phyloP scores from a whole-genome alignment of 2,888 invertebrate genomes.

The Cenopis cana region DNA sequence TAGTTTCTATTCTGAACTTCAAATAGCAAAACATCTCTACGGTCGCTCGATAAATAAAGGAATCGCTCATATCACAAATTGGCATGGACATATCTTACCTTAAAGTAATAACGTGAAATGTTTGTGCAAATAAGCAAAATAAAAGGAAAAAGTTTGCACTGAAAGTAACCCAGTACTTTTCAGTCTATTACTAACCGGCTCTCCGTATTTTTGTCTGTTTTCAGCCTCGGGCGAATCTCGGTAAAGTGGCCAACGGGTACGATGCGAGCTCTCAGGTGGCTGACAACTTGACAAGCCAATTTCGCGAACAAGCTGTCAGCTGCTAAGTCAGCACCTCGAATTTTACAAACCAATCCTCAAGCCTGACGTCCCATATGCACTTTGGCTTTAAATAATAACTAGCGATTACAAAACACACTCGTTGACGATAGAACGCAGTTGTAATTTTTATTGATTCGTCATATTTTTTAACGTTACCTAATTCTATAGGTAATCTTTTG shows the following conservation, averaged over 20 bases:
- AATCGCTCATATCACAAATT: too few species aligned
- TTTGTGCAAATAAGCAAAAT: too few species aligned
- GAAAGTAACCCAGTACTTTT: not conserved
- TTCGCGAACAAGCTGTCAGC: not conserved
- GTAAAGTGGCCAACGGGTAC: not conserved
- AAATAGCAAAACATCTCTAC: too few species aligned
- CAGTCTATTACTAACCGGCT: not conserved
- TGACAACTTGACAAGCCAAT: conserved; percentile 23
- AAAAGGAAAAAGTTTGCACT: too few species aligned
- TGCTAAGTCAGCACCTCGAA: not conserved
- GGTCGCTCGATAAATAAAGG: too few species aligned
- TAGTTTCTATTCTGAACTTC: too few species aligned
- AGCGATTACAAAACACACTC: not conserved
- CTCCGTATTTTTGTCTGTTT: not conserved
- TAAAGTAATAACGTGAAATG: too few species aligned
- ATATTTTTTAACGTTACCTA: too few species aligned
- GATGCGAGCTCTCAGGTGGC: not conserved
- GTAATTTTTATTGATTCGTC: not conserved
- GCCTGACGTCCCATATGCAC: not conserved
- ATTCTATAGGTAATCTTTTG: too few species aligned
- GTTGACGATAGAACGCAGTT: not conserved
- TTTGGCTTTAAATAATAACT: not conserved
- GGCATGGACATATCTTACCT: too few species aligned
- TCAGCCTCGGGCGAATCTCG: not conserved
- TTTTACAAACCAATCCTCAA: not conserved